Conservation (phyloP, 2,888 invertebrate species). For the Parapristionchus giblindavisi region DNA sequence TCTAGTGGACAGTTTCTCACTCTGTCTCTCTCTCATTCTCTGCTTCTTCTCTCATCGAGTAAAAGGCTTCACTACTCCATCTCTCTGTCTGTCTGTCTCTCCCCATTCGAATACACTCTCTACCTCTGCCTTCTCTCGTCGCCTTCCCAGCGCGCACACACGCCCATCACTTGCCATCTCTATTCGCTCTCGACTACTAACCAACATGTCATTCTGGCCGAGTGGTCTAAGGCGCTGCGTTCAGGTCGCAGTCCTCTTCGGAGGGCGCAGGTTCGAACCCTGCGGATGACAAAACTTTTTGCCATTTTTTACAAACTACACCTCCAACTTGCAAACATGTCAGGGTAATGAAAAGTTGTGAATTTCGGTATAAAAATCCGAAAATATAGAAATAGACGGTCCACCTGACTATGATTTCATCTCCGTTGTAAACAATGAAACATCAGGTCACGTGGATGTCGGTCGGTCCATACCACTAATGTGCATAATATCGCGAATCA, state of each 20-base stretch:
- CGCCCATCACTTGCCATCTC: background rate
- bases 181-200: background rate
- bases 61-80: too few species aligned
- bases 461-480: slow-evolving; percentile 51
- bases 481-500: slow-evolving; percentile 58
- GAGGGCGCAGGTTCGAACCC: slow-evolving; percentile 63
- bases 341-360: too few species aligned
- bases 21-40: background rate
- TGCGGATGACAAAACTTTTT: slow-evolving; percentile 51
- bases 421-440: too few species aligned
- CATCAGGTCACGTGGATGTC: background rate
- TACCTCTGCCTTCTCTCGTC: background rate
- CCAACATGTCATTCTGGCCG: slow-evolving; percentile 59
- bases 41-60: too few species aligned
- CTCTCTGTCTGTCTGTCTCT: background rate
- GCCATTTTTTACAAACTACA: background rate
- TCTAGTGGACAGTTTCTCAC: too few species aligned
- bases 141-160: background rate
- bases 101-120: background rate
- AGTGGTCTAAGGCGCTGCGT: slow-evolving; percentile 88
- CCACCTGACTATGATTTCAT: too few species aligned
- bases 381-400: too few species aligned
- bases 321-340: background rate
- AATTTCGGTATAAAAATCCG: too few species aligned
- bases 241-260: slow-evolving; percentile 79